phyloP scores from a whole-genome alignment of 2,797 vertebrate species.

The Melanotaenia pygmaea region DNA sequence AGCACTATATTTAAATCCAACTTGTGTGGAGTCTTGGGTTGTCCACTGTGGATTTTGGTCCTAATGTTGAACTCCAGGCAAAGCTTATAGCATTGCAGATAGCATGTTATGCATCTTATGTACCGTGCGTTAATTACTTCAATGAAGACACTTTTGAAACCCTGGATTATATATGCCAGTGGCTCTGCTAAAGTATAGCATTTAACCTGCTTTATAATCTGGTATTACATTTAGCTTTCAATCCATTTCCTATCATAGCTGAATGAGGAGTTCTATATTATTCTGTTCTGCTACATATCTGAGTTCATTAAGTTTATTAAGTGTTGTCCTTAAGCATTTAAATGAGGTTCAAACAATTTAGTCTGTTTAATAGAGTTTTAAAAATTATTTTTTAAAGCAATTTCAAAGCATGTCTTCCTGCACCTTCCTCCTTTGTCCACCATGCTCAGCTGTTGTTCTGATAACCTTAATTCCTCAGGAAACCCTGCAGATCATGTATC shows the following conservation, averaged over 20 bases:
- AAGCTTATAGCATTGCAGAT: neutral
- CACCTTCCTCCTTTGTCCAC: neutral
- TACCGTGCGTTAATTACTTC: too few relatives aligned
- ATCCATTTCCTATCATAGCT: neutral
- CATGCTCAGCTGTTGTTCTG: neutral
- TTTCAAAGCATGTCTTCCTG: neutral
- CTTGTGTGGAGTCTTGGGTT: too few relatives aligned
- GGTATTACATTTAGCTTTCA: neutral
- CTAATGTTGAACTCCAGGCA: neutral
- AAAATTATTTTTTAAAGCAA: too few relatives aligned
- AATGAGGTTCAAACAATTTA: too few relatives aligned
- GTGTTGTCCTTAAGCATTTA: too few relatives aligned
- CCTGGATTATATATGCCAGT: too few relatives aligned
- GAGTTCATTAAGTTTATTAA: neutral
- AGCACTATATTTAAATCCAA: neutral
- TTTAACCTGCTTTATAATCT: neutral
- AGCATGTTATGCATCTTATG: neutral
- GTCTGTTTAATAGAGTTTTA: too few relatives aligned
- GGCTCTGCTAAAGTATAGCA: too few relatives aligned
- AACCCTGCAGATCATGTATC: neutral
- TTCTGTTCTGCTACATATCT: neutral
- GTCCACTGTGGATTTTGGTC: neutral
- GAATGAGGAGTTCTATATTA: neutral
- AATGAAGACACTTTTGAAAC: too few relatives aligned
- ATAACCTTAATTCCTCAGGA: slow-evolving; percentile 4